Evolutionary conservation across 92 coral and sea anemone genomes (phyloP), one percentile per base, ranked within the genome.

Genomic region (Phenganax marumi): DNA sequence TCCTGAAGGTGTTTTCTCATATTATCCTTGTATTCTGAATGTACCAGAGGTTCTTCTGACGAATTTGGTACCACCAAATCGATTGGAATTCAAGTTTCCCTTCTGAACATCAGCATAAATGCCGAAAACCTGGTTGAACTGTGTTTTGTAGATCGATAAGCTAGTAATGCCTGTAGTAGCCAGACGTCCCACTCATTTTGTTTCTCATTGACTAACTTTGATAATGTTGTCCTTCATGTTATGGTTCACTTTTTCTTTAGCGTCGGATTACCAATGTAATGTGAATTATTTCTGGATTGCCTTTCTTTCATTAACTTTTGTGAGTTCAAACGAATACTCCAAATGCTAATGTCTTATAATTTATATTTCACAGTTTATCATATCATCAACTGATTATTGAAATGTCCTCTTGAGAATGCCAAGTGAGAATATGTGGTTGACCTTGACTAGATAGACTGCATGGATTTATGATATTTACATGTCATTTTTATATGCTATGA

Each of bases 221-320:
- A 55, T 53, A 85, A 49, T 62, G 70, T 80, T n/a, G 57, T 80
- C 64, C 64, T 70, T 46, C 8, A 80, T 66, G 17, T 7, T 81
- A 73, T 79, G 68, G 83, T 82, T 86, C 17, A 74, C 19, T 16
- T 84, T 86, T 79, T 75, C 80, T n/a, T n/a, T n/a, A n/a, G n/a
- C n/a, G n/a, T n/a, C n/a, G n/a, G n/a, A n/a, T n/a, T n/a, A n/a
- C n/a, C n/a, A n/a, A n/a, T n/a, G n/a, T n/a, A n/a, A n/a, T n/a
- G n/a, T n/a, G n/a, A n/a, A n/a, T n/a, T n/a, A n/a, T n/a, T n/a
- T n/a, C n/a, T n/a, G n/a, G n/a, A n/a, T n/a, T n/a, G n/a, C n/a
- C n/a, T n/a, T n/a, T n/a, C n/a, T n/a, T n/a, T n/a, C n/a, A n/a
- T n/a, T n/a, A n/a, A n/a, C n/a, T n/a, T n/a, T n/a, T n/a, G n/a